Base-by-base conservation (phyloP, 2,888 invertebrate species). In the Sarcophaga rosellei region DNA sequence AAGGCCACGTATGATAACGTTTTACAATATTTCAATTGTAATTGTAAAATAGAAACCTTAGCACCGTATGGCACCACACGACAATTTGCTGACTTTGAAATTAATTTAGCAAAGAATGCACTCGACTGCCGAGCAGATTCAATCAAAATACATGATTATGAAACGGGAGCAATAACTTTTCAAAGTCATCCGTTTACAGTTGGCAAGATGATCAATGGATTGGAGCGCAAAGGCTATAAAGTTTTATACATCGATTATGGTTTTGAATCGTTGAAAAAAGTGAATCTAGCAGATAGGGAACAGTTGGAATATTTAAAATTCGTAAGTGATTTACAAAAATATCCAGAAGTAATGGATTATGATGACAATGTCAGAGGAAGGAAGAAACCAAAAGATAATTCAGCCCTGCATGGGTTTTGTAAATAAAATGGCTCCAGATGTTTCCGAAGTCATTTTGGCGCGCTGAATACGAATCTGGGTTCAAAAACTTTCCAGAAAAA, bases 351-450 rank as follows among this genome's bases (percentile, higher is more conserved):
- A 45, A 81, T 88, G 5, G 87, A 88, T 47, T 77, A 89, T 63
- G 90, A 88, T 81, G 91, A 90, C 81, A 91, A 91, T 89, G 23
- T 65, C 4, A 8, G 4, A 53, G 3, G 15, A 53, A 15, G 17
- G 1, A 53, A 15, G 53, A 53, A 17, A 53, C 53, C 53, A 15
- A 53, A 53, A 1, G 5, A 3, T 15, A 53, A 15, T 47, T n/a
- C n/a, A n/a, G n/a, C n/a, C n/a, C n/a, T n/a, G n/a, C n/a, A n/a
- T n/a, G n/a, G n/a, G n/a, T n/a, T n/a, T n/a, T n/a, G n/a, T n/a
- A n/a, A n/a, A n/a, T n/a, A n/a, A n/a, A n/a, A n/a, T n/a, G n/a
- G n/a, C n/a, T n/a, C n/a, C n/a, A n/a, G n/a, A n/a, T n/a, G n/a
- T n/a, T n/a, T n/a, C n/a, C n/a, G n/a, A n/a, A n/a, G n/a, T n/a